Conservation (phyloP, 2,797 vertebrate species). For the Muscicapa comitata region DNA sequence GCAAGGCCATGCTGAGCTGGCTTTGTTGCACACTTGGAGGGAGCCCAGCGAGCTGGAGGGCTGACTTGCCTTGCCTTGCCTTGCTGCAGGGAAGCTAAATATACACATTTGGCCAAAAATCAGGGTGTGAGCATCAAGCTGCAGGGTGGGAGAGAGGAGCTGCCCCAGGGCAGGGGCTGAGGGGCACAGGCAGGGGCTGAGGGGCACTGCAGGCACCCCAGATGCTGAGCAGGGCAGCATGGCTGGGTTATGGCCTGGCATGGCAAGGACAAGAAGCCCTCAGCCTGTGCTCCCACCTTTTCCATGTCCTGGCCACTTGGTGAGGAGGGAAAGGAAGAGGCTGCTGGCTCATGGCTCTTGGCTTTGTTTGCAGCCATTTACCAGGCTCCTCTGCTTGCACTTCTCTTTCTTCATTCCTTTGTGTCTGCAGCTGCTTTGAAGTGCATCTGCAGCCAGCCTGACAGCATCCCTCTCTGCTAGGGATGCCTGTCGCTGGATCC, state of each 20-base stretch:
- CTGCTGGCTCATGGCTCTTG: not conserved
- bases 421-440: not conserved
- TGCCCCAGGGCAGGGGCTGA: not conserved
- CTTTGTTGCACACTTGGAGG: not conserved
- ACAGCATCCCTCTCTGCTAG: not conserved
- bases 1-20: not conserved
- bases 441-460: not conserved
- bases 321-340: not conserved
- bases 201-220: not conserved
- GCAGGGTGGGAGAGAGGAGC: not conserved
- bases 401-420: not conserved
- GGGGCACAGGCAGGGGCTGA: too few species aligned
- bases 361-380: not conserved
- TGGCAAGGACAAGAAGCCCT: not conserved
- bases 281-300: not conserved
- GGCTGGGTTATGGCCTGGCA: fast-evolving
- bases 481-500: not conserved
- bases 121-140: not conserved
- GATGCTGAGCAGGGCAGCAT: fast-evolving
- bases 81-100: not conserved
- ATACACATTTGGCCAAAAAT: not conserved
- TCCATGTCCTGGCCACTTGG: fast-evolving
- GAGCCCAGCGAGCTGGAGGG: not conserved
- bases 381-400: not conserved
- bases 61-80: not conserved